Base-by-base conservation (phyloP, 2,797 vertebrate genomes). In the Tympanoctomys barrerae region DNA sequence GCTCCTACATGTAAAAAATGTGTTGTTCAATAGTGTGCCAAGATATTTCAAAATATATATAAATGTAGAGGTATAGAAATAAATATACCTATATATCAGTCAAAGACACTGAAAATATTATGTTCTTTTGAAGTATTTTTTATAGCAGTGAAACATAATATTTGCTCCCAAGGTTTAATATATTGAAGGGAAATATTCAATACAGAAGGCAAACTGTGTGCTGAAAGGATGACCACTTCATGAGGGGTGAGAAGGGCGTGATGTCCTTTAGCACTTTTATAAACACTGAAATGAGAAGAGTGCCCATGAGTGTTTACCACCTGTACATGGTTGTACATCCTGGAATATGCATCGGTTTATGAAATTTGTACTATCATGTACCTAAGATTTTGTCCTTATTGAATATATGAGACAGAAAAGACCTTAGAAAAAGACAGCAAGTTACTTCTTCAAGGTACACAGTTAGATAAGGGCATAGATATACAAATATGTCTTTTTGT, bases 1-100 rank as follows among this genome's bases (percentile, higher is more conserved):
- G 21, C 46, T 78, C 95, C 2, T 90, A 85, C 33, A 77, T 86
- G 91, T 42, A 57, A 92, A 90, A 90, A 77, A 85, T 75, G 16
- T 57, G 82, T 85, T 90, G 33, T 57, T 90, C 31, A 92, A 39
- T 85, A 81, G 46, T 5, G 0, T 81, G 33, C 12, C 39, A 80
- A 83, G 62, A 31, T 79, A 68, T 36, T 39, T 73, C 12, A 68
- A n/a, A 54, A 54, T 54, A n/a, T n/a, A 68, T 68, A 70, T 42
- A 42, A 24, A 13, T 19, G 14, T 42, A 73, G 26, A 68, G 16
- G 66, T 26, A 42, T 73, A 73, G 42, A 73, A 24, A 54, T 78
- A 52, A 39, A 22, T 62, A 24, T 24, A 7, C 49, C 61, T 28
- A 36, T 81, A 71, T 94, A 46, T 49, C 52, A 42, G 26, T 90